Evolutionary conservation across 1,140 invertebrate genomes (phyloP).

Genomic region (Pygmarrhopalites habei): DNA sequence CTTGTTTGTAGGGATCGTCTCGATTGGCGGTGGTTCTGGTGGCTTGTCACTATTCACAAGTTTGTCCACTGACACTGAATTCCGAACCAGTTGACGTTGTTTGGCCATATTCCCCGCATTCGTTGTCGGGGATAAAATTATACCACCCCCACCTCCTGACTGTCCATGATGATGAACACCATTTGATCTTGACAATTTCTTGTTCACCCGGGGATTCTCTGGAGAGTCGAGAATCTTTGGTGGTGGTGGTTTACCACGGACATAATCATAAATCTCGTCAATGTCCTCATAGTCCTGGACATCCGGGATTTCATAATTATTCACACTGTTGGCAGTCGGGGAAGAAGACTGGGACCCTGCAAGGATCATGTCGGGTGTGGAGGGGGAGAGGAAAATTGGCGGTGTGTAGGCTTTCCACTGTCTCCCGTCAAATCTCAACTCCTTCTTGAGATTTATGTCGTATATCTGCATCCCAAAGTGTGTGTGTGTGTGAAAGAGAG

Average conservation of each 20-base stretch:
- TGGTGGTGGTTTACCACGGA: conserved; percentile 80
- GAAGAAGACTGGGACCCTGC: not conserved
- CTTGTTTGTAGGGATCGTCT: conserved; percentile 73
- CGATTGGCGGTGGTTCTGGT: conserved; percentile 76
- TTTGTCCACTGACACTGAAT: conserved; percentile 6
- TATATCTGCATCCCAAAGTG: conserved; percentile 47
- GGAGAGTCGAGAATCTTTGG: conserved; percentile 66
- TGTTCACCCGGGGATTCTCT: conserved; percentile 50
- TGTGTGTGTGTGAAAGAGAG: too few relatives aligned
- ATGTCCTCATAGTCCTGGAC: conserved; percentile 85
- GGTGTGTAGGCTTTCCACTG: conserved; percentile 39
- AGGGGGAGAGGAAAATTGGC: conserved; percentile 36
- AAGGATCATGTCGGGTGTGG: conserved; percentile 24
- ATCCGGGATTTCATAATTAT: conserved; percentile 42
- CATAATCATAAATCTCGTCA: conserved; percentile 93
- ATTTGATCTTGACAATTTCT: conserved; percentile 36
- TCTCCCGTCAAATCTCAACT: conserved; percentile 40
- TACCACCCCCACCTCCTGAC: conserved; percentile 41
- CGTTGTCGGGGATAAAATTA: conserved; percentile 41
- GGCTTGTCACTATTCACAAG: conserved; percentile 52
- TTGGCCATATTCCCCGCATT: conserved; percentile 23
- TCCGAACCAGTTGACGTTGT: conserved; percentile 9
- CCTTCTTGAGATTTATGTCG: conserved; percentile 43
- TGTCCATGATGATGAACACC: too few relatives aligned
- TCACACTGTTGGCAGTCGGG: not conserved